Evolutionary conservation across 2,797 vertebrate species (phyloP).

Genomic region (Aldrovandia affinis): DNA sequence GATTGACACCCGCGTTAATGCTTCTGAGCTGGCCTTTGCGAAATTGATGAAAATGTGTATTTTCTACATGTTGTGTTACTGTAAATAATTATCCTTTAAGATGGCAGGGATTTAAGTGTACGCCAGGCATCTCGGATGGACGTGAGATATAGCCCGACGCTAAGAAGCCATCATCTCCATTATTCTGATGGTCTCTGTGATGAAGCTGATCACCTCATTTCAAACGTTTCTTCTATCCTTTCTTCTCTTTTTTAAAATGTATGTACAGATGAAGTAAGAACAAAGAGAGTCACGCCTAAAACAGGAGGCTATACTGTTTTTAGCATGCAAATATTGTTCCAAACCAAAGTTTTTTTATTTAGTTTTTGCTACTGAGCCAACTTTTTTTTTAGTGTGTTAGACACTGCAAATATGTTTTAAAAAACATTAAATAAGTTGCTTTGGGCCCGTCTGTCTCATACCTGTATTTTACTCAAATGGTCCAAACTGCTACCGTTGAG

Average conservation of each 20-base stretch:
- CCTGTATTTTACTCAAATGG: not conserved
- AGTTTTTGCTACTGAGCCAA: not conserved
- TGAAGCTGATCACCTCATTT: constrained; percentile 10
- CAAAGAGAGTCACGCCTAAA: not conserved
- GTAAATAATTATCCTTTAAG: constrained; percentile 16
- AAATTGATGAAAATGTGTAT: constrained; percentile 15
- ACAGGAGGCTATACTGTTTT: not conserved
- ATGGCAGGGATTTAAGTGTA: not conserved
- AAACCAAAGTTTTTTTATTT: not conserved
- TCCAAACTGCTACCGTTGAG: not conserved
- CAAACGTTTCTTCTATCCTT: not conserved
- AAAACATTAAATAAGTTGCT: not conserved
- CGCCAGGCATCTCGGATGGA: not conserved
- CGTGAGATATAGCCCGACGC: not conserved
- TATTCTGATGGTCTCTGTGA: constrained; percentile 18
- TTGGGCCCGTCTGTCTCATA: not conserved
- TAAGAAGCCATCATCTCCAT: not conserved
- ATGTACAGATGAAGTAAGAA: not conserved
- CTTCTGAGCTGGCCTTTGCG: not conserved
- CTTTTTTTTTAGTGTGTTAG: not conserved
- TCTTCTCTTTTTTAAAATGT: not conserved
- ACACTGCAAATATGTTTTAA: not conserved
- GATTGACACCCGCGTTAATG: constrained; percentile 14
- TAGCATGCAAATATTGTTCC: not conserved
- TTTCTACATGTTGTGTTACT: not conserved